Base-by-base conservation (phyloP, 2,113 vertebrate genomes). In the Eptesicus fuscus region DNA sequence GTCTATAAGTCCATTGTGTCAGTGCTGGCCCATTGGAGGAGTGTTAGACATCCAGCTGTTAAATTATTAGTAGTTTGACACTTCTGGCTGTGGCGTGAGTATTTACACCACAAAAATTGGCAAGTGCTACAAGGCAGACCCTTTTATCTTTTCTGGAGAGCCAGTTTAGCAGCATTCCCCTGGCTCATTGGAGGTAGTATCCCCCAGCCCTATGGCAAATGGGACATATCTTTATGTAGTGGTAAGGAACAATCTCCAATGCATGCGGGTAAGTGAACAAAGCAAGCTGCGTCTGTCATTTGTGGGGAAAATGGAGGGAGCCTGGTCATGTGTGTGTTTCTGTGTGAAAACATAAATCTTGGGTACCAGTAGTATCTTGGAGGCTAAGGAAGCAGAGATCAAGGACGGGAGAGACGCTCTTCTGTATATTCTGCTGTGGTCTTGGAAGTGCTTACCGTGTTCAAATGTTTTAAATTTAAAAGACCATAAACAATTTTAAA, bases 171-270 rank as follows among this genome's bases (percentile, higher is more conserved):
- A 42, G 28, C 56, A 7, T 1, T 35, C 30, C 51, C 51, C 25
- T 4, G 2, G 35, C 28, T n/a, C 28, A 11, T 9, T 8, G 14
- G 8, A 5, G 0, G 12, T 12, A 9, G 32, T 6, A 1, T 40
- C 42, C 30, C 28, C 1, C 5, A 51, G 53, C 35, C 16, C 56
- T 6, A 6, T 2, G 16, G 44, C 22, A 9, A 40, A 18, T 0
- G n/a, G 20, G 16, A 12, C 17, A 4, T 16, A 1, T n/a, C 42
- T n/a, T 25, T 18, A 2, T 2, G 16, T 11, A 2, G 25, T 37
- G 17, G 11, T 16, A 32, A 32, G 35, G 12, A 71, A 5, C 2
- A 2, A 1, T 11, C 51, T 13, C 30, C 4, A 1, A 7, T 3
- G 37, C 5, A 4, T 13, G 32, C 9, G 10, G 32, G 7, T n/a